A percentile compares a stretch with the other conserved stretches of the same genome.
These are phyloP conservation scores for Mellivora capensis DNA, from an alignment of 2,113 vertebrate genomes.

Conservation along the genomic window DNA sequence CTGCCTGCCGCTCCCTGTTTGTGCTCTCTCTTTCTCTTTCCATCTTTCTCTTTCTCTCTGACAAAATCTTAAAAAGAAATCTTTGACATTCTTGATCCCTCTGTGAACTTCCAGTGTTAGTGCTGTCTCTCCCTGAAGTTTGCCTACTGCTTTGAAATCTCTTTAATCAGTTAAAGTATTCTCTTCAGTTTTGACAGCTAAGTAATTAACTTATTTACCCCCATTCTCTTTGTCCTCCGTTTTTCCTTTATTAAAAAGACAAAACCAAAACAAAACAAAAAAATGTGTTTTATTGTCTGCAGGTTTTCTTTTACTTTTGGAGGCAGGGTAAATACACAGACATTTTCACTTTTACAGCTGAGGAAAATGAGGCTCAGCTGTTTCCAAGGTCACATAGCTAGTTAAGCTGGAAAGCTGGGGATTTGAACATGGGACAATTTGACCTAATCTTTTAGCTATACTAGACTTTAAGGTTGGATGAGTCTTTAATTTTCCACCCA, in stretches of 20 bases:
- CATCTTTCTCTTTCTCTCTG: too few species aligned
- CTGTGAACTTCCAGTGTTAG: background rate
- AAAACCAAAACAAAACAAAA: background rate
- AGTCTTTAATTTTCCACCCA: constrained; percentile 40
- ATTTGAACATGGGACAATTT: background rate
- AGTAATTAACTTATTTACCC: background rate
- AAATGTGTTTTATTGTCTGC: background rate
- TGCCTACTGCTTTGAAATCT: background rate
- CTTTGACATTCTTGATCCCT: background rate
- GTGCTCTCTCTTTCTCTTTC: too few species aligned
- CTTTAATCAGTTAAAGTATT: constrained; percentile 2
- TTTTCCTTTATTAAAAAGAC: background rate
- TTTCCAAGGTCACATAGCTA: background rate
- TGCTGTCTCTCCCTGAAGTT: background rate
- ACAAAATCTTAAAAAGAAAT: background rate
- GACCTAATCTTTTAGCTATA: background rate
- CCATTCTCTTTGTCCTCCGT: background rate
- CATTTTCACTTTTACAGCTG: background rate
- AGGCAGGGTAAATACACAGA: constrained; percentile 3
- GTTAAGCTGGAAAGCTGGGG: background rate
- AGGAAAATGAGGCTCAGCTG: background rate
- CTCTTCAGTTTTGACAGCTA: background rate
- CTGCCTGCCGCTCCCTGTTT: background rate
- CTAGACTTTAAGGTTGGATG: background rate
- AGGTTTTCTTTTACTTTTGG: background rate